Evolutionary conservation across 2,888 invertebrate genomes (phyloP), one percentile per base, ranked within the genome.

Genomic region (Cenopis cana): DNA sequence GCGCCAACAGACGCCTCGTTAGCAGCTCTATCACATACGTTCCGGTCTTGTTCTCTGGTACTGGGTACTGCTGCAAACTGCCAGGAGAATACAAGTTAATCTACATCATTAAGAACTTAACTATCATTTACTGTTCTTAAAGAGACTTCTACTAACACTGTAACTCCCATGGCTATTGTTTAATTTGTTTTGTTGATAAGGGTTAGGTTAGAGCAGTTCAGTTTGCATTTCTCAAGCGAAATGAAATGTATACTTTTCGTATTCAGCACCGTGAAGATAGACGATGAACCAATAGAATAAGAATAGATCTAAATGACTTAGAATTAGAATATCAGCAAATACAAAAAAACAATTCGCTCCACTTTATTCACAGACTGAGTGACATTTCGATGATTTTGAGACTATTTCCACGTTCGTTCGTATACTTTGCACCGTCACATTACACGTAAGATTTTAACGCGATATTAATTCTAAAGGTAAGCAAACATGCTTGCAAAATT

Each of bases 21-120:
- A 99, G 92, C 69, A 96, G 94, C 77, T 99, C 99, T 72, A 99
- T 97, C 0, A 97, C 96, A 81, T 97, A 97, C 0, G 98, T 96
- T 0, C 98, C 98, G n/a, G 97, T 98, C 80, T 97, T 96, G 73
- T 97, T 98, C 77, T 98, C 98, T 0, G 96, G 96, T 67, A 98
- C 95, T 0, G 98, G 98, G 86, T 97, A 98, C 75, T 96, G 97
- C 82, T 98, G 97, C 70, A 99, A 93, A 74, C 96, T 96, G 78
- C 55, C 78, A 33, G 33, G 33, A 33, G 77, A 57, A 70, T 65
- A 41, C 6, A 52, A 17, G 20, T 29, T 10, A 14, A 38, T 24
- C n/a, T 20, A 38, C n/a, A 9, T 33, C 9, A 33, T 33, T 5
- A 33, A 8, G 33, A 33, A 33, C 33, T 8, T 33, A 33, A 8